phyloP scores from a whole-genome alignment of 30 jellyfish, hydroid and myxozoan species.

The Chrysaora quinquecirrha region DNA sequence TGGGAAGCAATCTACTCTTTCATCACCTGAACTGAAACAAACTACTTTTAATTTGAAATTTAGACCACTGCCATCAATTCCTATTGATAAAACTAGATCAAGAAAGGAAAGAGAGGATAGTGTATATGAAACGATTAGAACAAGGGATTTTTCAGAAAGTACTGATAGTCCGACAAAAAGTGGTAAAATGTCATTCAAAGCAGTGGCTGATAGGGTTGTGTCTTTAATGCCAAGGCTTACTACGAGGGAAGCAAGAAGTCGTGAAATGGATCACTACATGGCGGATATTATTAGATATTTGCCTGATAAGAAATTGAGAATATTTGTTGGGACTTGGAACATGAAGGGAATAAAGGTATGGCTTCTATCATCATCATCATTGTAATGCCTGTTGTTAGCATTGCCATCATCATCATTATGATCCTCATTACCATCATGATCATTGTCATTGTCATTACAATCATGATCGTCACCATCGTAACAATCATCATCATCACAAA shows the following conservation, averaged over 20 bases:
- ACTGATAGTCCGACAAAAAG: slow-evolving; percentile 7
- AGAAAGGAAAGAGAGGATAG: slow-evolving; percentile 35
- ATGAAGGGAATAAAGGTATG: slow-evolving; percentile 98
- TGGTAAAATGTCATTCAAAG: slow-evolving; percentile 77
- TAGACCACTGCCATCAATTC: slow-evolving; percentile 91
- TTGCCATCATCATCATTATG: too few species aligned
- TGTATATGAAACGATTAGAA: slow-evolving; percentile 24
- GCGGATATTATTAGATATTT: slow-evolving; percentile 82
- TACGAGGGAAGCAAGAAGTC: slow-evolving; percentile 89
- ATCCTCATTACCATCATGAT: too few species aligned
- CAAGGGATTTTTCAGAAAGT: slow-evolving; percentile 4
- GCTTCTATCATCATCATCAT: background rate
- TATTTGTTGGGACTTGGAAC: slow-evolving; percentile 97
- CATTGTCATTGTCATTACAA: too few species aligned
- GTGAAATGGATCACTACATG: slow-evolving; percentile 75
- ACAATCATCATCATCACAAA: too few species aligned
- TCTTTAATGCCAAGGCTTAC: slow-evolving; percentile 92
- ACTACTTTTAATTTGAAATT: slow-evolving; percentile 33
- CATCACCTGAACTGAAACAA: slow-evolving; percentile 48
- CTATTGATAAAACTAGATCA: slow-evolving; percentile 26
- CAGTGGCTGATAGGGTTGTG: slow-evolving; percentile 78
- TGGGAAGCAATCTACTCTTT: background rate
- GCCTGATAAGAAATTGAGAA: slow-evolving; percentile 84
- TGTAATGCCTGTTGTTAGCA: background rate
- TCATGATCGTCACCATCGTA: too few species aligned